phyloP scores from a whole-genome alignment of 2,888 invertebrate genomes.

The Sphaerophoria rueppellii region DNA sequence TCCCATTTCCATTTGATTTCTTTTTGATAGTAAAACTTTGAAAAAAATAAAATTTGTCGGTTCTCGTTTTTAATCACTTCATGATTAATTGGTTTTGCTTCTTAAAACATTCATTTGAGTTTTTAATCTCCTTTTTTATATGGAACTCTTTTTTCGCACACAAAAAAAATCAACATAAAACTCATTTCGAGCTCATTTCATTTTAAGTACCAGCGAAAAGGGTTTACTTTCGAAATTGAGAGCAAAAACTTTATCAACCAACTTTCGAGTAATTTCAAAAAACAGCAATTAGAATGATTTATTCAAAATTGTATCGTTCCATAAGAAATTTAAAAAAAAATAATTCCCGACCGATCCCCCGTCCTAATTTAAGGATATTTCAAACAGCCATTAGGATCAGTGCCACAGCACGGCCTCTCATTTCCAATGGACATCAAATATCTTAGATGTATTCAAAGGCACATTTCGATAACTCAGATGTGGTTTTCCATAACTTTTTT shows the following conservation, averaged over 20 bases:
- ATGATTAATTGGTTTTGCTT: slow-evolving; percentile 36
- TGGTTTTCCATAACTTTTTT: slow-evolving; percentile 27
- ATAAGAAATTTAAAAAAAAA: slow-evolving; percentile 2
- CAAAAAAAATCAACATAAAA: slow-evolving; percentile 17
- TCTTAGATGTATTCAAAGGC: neutral
- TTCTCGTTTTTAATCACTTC: neutral
- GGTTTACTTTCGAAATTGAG: neutral
- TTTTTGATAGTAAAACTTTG: neutral
- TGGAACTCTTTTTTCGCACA: neutral
- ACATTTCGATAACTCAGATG: slow-evolving; percentile 23
- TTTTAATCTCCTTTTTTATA: slow-evolving; percentile 9
- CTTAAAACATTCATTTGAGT: slow-evolving; percentile 9
- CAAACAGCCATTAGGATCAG: neutral
- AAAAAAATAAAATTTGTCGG: neutral
- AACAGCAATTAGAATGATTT: slow-evolving; percentile 66
- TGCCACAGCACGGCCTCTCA: neutral
- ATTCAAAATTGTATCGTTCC: slow-evolving; percentile 25
- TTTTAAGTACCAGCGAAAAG: neutral
- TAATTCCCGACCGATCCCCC: neutral
- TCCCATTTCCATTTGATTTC: no score
- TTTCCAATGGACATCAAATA: neutral
- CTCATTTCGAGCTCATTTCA: neutral
- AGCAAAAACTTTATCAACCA: neutral
- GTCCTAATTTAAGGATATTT: neutral
- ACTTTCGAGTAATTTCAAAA: slow-evolving; percentile 19